These are phyloP conservation scores for Meloe dianella DNA, from an alignment of 2,888 invertebrate species.

Conservation along the genomic window DNA sequence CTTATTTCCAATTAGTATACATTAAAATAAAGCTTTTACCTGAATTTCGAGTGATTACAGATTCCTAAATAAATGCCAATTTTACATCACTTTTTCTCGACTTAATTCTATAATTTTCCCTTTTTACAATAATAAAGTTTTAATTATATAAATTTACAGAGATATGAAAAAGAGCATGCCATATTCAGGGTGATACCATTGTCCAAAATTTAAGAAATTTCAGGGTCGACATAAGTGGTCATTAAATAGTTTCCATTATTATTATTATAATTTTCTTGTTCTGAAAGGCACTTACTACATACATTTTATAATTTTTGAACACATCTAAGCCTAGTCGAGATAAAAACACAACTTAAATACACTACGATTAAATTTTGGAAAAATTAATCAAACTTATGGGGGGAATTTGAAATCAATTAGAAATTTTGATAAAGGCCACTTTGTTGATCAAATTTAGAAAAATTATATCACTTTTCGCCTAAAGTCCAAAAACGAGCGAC, in stretches of 20 bases:
- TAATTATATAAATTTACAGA: slow-evolving; percentile 51
- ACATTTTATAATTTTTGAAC: slow-evolving; percentile 68
- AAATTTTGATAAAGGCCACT: slow-evolving; percentile 57
- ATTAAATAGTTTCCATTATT: slow-evolving; percentile 58
- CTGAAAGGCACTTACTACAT: slow-evolving; percentile 86
- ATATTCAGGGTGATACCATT: slow-evolving; percentile 76
- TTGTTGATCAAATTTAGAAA: slow-evolving; percentile 38
- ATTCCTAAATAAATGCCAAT: slow-evolving; percentile 54
- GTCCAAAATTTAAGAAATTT: slow-evolving; percentile 55
- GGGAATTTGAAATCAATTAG: slow-evolving; percentile 40
- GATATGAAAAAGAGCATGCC: slow-evolving; percentile 67
- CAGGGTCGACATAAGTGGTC: slow-evolving; percentile 66
- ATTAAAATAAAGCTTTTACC: slow-evolving; percentile 60
- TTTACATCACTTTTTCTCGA: slow-evolving; percentile 55
- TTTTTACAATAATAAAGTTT: slow-evolving; percentile 46
- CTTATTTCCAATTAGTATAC: slow-evolving; percentile 49
- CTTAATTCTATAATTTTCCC: slow-evolving; percentile 38
- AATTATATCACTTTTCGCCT: slow-evolving; percentile 57
- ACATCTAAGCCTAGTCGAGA: slow-evolving; percentile 73
- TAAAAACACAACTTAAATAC: slow-evolving; percentile 29
- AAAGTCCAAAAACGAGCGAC: slow-evolving; percentile 50
- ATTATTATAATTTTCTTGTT: slow-evolving; percentile 36
- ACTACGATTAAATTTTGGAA: slow-evolving; percentile 32
- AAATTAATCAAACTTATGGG: slow-evolving; percentile 17
- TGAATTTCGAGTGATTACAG: slow-evolving; percentile 56